Evolutionary conservation across 2,113 vertebrate genomes (phyloP), one percentile per base, ranked within the genome.

Genomic region (Atherinomorus stipes): DNA sequence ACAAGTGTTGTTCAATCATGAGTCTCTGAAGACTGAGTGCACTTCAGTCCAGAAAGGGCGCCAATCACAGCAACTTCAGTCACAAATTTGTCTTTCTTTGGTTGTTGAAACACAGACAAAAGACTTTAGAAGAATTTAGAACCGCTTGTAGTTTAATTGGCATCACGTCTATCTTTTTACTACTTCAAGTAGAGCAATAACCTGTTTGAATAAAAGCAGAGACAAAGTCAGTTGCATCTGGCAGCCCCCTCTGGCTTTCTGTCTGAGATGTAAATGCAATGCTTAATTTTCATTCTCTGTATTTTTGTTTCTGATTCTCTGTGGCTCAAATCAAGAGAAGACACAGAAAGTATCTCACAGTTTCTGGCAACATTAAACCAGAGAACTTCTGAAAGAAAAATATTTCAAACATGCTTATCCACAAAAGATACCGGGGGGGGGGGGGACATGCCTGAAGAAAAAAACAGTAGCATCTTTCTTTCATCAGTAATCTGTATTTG

Each of bases 401-500:
- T 16, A 9, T 19, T 54, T 40, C 11, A 53, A 66, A 82, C 52
- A 53, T 63, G 38, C 81, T 79, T 85, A 54, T 72, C 26, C 11
- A 49, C 37, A 28, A 51, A 76, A 56, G 62, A 71, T 44, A 65
- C 7, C 49, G 49, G 64, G 58, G 57, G 15, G 22, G 15, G 40
- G n/a, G n/a, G n/a, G n/a, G n/a, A n/a, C n/a, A 42, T 22, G 49
- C 40, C 28, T 34, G 51, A 66, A 31, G 68, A 63, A 45, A 59
- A 66, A 16, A 34, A 52, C 61, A 53, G 68, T 31, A 71, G 75
- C 78, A 82, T 78, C 51, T 85, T 85, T 74, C 54, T 62, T 83
- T 53, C 58, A 76, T 88, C 74, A 78, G 42, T 45, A 7, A 38
- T 52, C 34, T 80, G 78, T 80, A 84, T 34, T 34, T 0, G 50